Conservation (phyloP, 2,888 invertebrate genomes). For the Blastobasis adustella region DNA sequence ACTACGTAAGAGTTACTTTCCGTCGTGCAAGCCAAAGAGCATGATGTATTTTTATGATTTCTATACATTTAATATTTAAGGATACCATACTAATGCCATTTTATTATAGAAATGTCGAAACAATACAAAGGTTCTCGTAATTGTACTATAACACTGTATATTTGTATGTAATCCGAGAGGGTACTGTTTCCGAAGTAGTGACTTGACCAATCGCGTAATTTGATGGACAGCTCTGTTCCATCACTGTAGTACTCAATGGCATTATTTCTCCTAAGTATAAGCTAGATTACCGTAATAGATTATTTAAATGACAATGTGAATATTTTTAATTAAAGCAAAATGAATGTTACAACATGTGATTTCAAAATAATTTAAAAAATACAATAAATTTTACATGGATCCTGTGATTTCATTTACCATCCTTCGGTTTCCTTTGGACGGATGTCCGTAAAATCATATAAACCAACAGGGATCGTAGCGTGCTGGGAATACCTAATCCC, state of each 20-base stretch:
- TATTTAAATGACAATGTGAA: constrained; percentile 79
- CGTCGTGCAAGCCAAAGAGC: constrained; percentile 75
- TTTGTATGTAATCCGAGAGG: constrained; percentile 66
- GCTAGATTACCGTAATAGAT: constrained; percentile 77
- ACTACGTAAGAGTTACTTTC: constrained; percentile 52
- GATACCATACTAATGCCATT: constrained; percentile 70
- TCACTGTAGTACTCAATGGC: constrained; percentile 67
- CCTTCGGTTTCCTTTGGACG: too few relatives aligned
- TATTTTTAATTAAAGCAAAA: constrained; percentile 78
- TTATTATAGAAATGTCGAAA: constrained; percentile 63
- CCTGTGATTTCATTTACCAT: constrained; percentile 11
- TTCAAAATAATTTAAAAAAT: constrained; percentile 76
- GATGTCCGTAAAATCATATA: too few relatives aligned
- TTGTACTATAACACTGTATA: constrained; percentile 70
- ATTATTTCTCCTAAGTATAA: constrained; percentile 71
- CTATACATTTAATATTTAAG: constrained; percentile 64
- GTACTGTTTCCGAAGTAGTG: constrained; percentile 59
- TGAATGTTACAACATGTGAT: constrained; percentile 78
- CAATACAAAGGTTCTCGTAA: constrained; percentile 60
- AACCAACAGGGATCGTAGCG: background rate
- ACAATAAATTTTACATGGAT: constrained; percentile 76
- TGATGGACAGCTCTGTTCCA: constrained; percentile 42
- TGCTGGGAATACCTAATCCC: background rate
- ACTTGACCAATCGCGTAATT: constrained; percentile 68
- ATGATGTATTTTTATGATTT: constrained; percentile 72